These are phyloP conservation scores for Labrus mixtus DNA, from an alignment of 2,113 vertebrate species.

Conservation along the genomic window DNA sequence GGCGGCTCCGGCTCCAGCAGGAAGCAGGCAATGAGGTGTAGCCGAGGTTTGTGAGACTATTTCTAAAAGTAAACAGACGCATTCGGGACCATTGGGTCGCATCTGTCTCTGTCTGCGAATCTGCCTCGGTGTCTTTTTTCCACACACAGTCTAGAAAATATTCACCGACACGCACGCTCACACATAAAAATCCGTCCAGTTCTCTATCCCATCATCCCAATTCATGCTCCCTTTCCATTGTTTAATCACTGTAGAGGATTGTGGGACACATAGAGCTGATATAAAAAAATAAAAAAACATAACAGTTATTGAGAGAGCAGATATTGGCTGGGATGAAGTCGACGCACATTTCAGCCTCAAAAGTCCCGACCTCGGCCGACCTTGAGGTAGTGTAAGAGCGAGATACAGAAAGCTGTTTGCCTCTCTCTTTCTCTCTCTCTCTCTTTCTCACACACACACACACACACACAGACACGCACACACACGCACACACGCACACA, in stretches of 20 bases:
- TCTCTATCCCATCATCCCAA: constrained; percentile 68
- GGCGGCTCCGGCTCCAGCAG: constrained; percentile 6
- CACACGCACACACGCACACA: background rate
- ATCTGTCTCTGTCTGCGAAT: constrained; percentile 58
- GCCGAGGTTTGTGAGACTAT: constrained; percentile 44
- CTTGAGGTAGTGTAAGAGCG: constrained; percentile 46
- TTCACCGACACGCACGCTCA: constrained; percentile 54
- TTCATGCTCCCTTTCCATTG: constrained; percentile 66
- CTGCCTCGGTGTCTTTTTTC: constrained; percentile 33
- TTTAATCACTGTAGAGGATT: constrained; percentile 74
- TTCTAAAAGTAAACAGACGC: constrained; percentile 70
- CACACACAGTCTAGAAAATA: constrained; percentile 47
- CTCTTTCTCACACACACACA: background rate
- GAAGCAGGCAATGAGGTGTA: constrained; percentile 50
- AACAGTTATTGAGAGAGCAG: constrained; percentile 38
- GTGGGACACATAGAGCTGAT: constrained; percentile 48
- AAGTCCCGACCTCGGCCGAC: constrained; percentile 44
- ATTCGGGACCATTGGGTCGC: constrained; percentile 37
- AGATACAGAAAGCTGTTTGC: constrained; percentile 31
- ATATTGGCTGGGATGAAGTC: constrained; percentile 43
- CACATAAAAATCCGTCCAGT: constrained; percentile 52
- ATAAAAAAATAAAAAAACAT: background rate
- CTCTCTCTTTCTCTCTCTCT: constrained; percentile 6
- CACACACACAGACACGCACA: constrained; percentile 3
- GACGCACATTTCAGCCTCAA: constrained; percentile 38